Conservation (phyloP, 1,140 invertebrate species). For the Stenopsyche tienmushanensis region DNA sequence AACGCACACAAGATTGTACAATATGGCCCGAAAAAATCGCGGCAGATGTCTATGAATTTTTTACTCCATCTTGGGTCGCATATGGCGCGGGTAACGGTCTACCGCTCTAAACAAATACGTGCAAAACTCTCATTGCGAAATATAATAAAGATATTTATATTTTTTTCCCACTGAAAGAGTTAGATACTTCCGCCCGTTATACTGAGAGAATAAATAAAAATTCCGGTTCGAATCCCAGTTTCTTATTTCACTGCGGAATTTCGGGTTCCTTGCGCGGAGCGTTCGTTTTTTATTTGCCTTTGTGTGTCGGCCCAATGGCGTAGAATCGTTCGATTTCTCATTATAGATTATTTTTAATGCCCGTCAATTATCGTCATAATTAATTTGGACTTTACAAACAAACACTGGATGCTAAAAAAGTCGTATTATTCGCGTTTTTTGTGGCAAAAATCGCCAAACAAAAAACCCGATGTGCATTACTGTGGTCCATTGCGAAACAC, state of each 20-base stretch:
- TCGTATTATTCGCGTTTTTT: no score
- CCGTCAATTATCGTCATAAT: no score
- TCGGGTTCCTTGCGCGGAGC: background rate
- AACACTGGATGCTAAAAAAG: no score
- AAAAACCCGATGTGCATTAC: no score
- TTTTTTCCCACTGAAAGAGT: background rate
- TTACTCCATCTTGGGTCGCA: no score
- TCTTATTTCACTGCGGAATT: conserved; percentile 21
- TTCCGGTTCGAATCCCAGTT: conserved; percentile 28
- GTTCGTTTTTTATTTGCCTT: background rate
- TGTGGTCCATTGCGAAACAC: no score
- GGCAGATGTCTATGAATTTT: conserved; percentile 2
- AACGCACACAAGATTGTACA: no score
- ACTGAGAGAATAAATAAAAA: conserved; percentile 17
- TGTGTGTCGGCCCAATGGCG: background rate
- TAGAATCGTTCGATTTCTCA: no score
- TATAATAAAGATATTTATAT: background rate
- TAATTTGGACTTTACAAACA: no score
- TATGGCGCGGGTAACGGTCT: background rate
- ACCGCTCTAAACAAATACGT: background rate
- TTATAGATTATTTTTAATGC: no score
- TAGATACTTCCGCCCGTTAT: conserved; percentile 27
- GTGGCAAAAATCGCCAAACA: no score
- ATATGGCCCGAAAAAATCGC: background rate
- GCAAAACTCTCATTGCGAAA: conserved; percentile 4